Evolutionary conservation across 1,140 invertebrate genomes (phyloP), one percentile per base, ranked within the genome.

Genomic region (Penaeus chinensis): DNA sequence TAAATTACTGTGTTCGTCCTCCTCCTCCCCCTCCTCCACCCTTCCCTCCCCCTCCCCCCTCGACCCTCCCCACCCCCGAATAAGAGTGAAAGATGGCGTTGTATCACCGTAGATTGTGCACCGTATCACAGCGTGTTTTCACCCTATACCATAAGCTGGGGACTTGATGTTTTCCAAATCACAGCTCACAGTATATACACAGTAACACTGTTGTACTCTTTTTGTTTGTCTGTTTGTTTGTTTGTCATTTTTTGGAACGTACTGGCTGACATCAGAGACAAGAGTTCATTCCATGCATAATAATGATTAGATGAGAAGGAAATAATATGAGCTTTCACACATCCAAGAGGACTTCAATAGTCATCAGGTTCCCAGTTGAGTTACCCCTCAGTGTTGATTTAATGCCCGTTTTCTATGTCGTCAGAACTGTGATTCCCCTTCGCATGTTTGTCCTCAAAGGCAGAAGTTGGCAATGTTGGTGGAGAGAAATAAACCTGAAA

Each of bases 321-420:
- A 54, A 54, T 16, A 16, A 13, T 54, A 11, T 13, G 54, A 54
- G 54, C 16, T 24, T n/a, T 61, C 47, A 47, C 61, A 60, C 47
- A 22, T 60, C 77, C 77, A 79, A 60, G 77, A 47, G 47, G n/a
- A 79, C 24, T 60, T 61, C 77, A 16, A 32, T 37, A 79, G 20
- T 24, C 77, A 79, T 79, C 77, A 79, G 77, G 77, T 79, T 79
- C 77, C 77, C 77, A 79, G 77, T 79, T 79, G 7, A 79, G 77
- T 54, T 20, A 8, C n/a, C 20, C 47, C 61, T 60, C 47, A 16
- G 24, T 79, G 11, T 60, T 60, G 77, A 79, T 27, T 27, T 61
- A 54, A 54, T 61, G 47, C 18, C 22, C 42, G 47, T 79, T 79
- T n/a, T 79, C 47, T 54, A 11, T 54, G 54, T 54, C 54, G 20